phyloP scores from a whole-genome alignment of 2,888 invertebrate species.

The Osmoderma eremita region DNA sequence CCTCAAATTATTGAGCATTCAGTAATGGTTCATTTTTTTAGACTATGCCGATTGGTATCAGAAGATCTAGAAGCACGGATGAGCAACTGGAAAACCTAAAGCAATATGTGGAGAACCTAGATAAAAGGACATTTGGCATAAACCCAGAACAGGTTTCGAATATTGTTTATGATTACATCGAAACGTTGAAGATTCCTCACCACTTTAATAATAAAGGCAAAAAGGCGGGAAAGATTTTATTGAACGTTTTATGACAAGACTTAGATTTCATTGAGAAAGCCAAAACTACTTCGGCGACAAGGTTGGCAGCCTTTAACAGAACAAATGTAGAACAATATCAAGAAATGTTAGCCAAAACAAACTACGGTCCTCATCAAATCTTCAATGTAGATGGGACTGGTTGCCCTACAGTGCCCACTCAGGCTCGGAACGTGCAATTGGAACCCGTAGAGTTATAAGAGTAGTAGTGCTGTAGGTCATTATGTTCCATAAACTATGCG shows the following conservation, averaged over 20 bases:
- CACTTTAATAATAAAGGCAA: not conserved
- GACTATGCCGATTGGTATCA: not conserved
- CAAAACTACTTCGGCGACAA: not conserved
- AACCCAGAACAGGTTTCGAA: not conserved
- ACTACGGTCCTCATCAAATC: no score
- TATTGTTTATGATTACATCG: not conserved
- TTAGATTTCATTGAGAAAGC: not conserved
- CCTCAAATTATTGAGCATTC: no score
- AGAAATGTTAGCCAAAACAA: no score
- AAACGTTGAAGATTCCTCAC: not conserved
- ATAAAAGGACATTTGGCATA: not conserved
- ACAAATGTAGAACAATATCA: no score
- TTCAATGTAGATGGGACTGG: no score
- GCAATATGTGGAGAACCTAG: not conserved
- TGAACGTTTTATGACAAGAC: not conserved
- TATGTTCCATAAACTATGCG: not conserved
- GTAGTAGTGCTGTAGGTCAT: not conserved
- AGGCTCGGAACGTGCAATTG: not conserved
- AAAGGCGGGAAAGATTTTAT: no score
- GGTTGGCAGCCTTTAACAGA: no score
- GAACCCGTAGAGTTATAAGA: not conserved
- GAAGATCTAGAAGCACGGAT: not conserved
- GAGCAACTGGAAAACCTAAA: not conserved
- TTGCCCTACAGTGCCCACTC: no score
- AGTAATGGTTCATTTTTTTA: no score